Evolutionary conservation across 53 echinoderm and acorn worm species (phyloP).

Genomic region (Paelopatides confundens): DNA sequence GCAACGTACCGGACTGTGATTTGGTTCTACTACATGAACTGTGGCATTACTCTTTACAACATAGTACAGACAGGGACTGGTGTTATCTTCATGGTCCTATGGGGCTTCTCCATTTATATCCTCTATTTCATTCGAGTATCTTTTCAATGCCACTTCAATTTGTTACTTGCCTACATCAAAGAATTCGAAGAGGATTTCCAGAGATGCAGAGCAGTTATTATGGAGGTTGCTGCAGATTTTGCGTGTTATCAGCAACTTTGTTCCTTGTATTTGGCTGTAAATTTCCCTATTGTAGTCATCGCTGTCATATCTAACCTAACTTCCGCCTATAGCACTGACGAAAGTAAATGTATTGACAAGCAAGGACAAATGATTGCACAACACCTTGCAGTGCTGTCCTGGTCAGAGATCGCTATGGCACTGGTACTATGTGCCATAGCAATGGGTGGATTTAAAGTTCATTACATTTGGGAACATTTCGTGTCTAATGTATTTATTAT

Average conservation of each 20-base stretch:
- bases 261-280: not conserved
- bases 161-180: not conserved
- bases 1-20: not conserved
- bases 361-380: not conserved
- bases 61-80: not conserved
- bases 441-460: not conserved
- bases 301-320: not conserved
- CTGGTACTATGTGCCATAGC: not conserved
- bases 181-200: not conserved
- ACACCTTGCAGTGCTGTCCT: not conserved
- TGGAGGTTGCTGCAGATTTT: constrained; percentile 1
- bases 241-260: not conserved
- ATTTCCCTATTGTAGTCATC: not conserved
- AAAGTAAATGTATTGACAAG: not conserved
- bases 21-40: not conserved
- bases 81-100: not conserved
- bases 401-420: not conserved
- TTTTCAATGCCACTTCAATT: not conserved
- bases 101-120: not conserved
- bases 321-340: not conserved
- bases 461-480: not conserved
- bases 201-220: not conserved
- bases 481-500: not conserved
- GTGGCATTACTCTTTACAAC: not conserved
- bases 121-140: not conserved